Evolutionary conservation across 2,888 invertebrate genomes (phyloP), one percentile per base, ranked within the genome.

Genomic region (Arenicola marina): DNA sequence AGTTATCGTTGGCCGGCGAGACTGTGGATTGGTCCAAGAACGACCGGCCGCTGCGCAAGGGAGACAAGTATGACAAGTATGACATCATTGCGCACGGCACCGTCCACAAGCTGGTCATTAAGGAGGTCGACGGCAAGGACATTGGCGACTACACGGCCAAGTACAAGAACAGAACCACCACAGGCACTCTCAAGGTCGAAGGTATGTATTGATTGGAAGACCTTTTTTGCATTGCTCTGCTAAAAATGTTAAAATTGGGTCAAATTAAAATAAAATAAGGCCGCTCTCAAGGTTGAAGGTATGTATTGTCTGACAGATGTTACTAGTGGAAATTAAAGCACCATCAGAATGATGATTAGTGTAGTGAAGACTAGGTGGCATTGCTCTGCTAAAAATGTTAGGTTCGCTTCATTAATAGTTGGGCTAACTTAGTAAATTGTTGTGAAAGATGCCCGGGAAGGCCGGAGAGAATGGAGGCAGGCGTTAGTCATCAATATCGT

Each of bases 1-100:
- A 66, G 46, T 29, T 73, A 26, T 59, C 58, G 21, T 54, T 43
- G 18, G 60, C 60, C 4, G 58, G 46, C 32, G 54, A 62, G 28
- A 59, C 29, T 1, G 69, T 71, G 21, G 67, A 71, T 31, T 95
- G 95, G 95, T 87, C 87, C 69, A 87, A 85, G 85, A 62, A 62
- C 21, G 71, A 66, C 21, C 59, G 66, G 18, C 60, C 59, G 21
- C 29, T 73, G 54, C 68, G 53, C 51, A 56, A 56, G 21, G 44
- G 63, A 15, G 68, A 67, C 45, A 73, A 73, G 53, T 73, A 73
- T 60, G 68, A 67, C 45, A 73, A 73, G 53, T 73, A 73, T 60
- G 61, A 69, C 57, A 65, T 70, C 7, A 21, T 48, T 2, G 15
- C 60, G 15, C 55, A 62, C 1, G 70, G 70, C 1, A 33, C 48